Evolutionary conservation across 2,888 invertebrate species (phyloP).

Genomic region (Dioctria rufipes): DNA sequence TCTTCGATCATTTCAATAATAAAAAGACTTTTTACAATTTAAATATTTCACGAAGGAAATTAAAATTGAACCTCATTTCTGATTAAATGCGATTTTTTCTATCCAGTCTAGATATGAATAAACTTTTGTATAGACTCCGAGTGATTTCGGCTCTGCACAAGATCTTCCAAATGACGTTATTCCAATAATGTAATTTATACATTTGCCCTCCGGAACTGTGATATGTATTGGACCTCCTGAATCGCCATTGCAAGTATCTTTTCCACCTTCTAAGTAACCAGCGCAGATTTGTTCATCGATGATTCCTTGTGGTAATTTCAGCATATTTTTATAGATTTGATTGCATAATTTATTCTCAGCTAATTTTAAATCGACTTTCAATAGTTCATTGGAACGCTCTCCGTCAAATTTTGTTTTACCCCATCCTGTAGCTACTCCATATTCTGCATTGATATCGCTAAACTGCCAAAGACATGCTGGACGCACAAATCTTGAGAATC

Average conservation of each 20-base stretch:
- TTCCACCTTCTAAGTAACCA: conserved; percentile 67
- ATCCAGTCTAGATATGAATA: conserved; percentile 69
- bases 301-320: conserved; percentile 68
- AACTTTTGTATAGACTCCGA: conserved; percentile 69
- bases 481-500: conserved; percentile 65
- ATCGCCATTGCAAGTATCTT: conserved; percentile 69
- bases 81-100: conserved; percentile 66
- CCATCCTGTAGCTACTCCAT: conserved; percentile 69
- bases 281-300: conserved; percentile 71
- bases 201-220: conserved; percentile 66
- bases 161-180: conserved; percentile 70
- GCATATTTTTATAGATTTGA: conserved; percentile 65
- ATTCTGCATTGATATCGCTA: conserved; percentile 60
- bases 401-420: conserved; percentile 68
- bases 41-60: too few species aligned
- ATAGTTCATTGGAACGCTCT: conserved; percentile 67
- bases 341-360: conserved; percentile 66
- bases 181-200: conserved; percentile 69
- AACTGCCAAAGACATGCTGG: conserved; percentile 70
- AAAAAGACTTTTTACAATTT: too few species aligned
- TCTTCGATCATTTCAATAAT: too few species aligned
- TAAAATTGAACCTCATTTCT: too few species aligned
- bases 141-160: conserved; percentile 68
- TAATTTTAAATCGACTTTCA: conserved; percentile 69
- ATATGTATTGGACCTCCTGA: conserved; percentile 70